Evolutionary conservation across 2,888 invertebrate species (phyloP).

Genomic region (Ditylenchus weischeri): DNA sequence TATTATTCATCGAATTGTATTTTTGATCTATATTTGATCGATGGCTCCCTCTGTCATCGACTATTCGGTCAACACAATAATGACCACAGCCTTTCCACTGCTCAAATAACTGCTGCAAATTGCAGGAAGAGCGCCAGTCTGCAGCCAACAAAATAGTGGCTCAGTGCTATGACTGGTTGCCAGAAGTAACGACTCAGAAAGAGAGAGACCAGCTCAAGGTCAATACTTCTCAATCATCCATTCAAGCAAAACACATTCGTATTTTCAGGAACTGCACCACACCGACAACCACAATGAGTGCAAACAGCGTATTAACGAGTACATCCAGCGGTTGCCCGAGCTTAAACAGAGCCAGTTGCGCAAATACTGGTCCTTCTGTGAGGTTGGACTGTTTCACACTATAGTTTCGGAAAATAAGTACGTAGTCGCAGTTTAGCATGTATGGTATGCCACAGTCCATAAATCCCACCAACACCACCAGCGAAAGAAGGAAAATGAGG

Average conservation of each 20-base stretch:
- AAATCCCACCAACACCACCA: slow-evolving; percentile 5
- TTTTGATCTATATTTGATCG: too few relatives aligned
- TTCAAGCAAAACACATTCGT: too few relatives aligned
- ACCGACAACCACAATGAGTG: slow-evolving; percentile 27
- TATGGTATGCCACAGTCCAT: slow-evolving; percentile 25
- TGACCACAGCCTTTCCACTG: too few relatives aligned
- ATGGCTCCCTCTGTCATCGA: too few relatives aligned
- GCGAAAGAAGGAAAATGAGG: not conserved
- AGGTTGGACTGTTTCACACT: not conserved
- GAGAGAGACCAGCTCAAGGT: slow-evolving; percentile 39
- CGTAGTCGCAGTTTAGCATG: slow-evolving; percentile 8
- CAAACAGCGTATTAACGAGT: slow-evolving; percentile 34
- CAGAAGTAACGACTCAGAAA: slow-evolving; percentile 39
- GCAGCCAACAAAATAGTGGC: slow-evolving; percentile 22
- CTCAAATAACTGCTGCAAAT: not conserved
- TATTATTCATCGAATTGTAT: too few relatives aligned
- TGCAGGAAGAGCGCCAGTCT: slow-evolving; percentile 7
- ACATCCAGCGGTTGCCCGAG: slow-evolving; percentile 38
- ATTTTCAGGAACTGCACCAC: slow-evolving; percentile 24
- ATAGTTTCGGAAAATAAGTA: too few relatives aligned
- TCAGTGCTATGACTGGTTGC: slow-evolving; percentile 25
- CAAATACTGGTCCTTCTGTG: slow-evolving; percentile 43
- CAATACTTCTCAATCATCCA: too few relatives aligned
- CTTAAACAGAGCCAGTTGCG: slow-evolving; percentile 35
- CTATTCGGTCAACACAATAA: too few relatives aligned